Evolutionary conservation across 2,888 invertebrate genomes (phyloP).

Genomic region (Cepaea hortensis): DNA sequence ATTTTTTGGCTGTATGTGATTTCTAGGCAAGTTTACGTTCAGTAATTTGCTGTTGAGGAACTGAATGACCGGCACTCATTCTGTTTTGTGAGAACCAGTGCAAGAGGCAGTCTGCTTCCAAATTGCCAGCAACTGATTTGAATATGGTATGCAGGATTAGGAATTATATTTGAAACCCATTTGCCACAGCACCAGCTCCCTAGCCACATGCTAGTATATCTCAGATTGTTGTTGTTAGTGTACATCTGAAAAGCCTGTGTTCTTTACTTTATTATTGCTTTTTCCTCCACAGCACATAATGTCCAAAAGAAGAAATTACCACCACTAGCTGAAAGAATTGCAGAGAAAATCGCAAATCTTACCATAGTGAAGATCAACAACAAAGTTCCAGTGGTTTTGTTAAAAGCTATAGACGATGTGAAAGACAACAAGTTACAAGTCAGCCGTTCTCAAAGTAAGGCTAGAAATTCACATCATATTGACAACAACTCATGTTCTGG

Average conservation of each 20-base stretch:
- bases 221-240: background rate
- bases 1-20: too few relatives aligned
- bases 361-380: slow-evolving; percentile 42
- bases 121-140: too few relatives aligned
- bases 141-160: too few relatives aligned
- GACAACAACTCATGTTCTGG: background rate
- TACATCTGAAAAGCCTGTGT: background rate
- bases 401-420: background rate
- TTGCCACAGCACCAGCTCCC: too few relatives aligned
- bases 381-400: slow-evolving; percentile 36
- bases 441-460: background rate
- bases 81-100: too few relatives aligned
- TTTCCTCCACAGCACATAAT: background rate
- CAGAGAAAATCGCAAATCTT: slow-evolving; percentile 44
- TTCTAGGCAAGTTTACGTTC: too few relatives aligned
- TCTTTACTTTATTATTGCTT: background rate
- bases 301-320: slow-evolving; percentile 30
- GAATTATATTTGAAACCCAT: too few relatives aligned
- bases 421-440: background rate
- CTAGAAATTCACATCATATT: background rate
- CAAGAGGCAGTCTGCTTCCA: too few relatives aligned
- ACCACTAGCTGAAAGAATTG: slow-evolving; percentile 43
- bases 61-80: too few relatives aligned
- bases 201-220: too few relatives aligned
- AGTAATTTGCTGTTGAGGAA: too few relatives aligned